Evolutionary conservation across 2,888 invertebrate species (phyloP).

Genomic region (Lumbricus terrestris): DNA sequence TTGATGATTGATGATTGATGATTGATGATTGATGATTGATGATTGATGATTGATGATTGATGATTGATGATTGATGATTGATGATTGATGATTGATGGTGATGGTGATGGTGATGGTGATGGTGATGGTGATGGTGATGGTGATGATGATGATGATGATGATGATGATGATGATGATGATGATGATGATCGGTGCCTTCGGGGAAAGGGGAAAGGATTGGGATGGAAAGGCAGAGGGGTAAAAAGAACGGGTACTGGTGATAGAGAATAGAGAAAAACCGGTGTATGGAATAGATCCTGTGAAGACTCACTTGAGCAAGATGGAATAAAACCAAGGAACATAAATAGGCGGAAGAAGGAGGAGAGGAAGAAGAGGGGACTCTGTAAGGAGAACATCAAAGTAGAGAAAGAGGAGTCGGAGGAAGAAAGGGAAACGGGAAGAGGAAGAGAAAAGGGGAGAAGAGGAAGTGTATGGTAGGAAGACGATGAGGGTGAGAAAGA

Average conservation of each 20-base stretch:
- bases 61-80: too few relatives aligned
- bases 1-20: too few relatives aligned
- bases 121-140: too few relatives aligned
- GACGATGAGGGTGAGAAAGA: too few relatives aligned
- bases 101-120: not conserved
- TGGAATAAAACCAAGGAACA: not conserved
- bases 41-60: too few relatives aligned
- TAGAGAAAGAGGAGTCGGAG: too few relatives aligned
- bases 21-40: too few relatives aligned
- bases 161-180: not conserved
- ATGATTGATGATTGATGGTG: too few relatives aligned
- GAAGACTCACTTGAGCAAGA: not conserved
- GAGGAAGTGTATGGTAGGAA: not conserved
- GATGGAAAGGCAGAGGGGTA: not conserved
- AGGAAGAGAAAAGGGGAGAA: not conserved
- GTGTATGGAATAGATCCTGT: not conserved
- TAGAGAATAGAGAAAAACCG: not conserved
- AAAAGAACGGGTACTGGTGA: not conserved
- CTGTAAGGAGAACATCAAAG: not conserved
- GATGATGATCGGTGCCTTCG: too few relatives aligned
- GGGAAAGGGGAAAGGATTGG: not conserved
- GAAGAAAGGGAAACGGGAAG: too few relatives aligned
- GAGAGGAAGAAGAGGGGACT: too few relatives aligned
- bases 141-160: not conserved
- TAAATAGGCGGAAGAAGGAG: not conserved